phyloP scores from a whole-genome alignment of 1,140 invertebrate species.

The Hypsibius dujardini region DNA sequence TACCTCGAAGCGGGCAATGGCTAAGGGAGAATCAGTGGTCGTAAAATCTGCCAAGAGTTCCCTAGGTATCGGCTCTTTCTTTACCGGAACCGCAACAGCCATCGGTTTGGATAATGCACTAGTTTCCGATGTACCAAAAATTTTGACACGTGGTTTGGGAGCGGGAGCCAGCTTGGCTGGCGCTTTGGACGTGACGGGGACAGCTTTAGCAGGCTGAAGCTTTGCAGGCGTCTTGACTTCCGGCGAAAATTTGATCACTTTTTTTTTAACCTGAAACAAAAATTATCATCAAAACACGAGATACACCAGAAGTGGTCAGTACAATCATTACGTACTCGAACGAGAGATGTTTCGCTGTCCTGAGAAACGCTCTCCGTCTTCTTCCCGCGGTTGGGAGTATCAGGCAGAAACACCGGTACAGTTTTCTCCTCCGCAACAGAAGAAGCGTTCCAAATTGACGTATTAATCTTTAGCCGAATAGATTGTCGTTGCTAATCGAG shows the following conservation, averaged over 20 bases:
- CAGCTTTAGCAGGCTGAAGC: background rate
- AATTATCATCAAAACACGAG: no score
- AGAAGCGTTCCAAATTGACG: background rate
- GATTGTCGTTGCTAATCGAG: background rate
- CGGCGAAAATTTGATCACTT: background rate
- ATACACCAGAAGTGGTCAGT: no score
- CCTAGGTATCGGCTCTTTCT: background rate
- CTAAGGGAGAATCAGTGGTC: background rate
- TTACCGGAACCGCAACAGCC: background rate
- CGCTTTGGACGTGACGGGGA: background rate
- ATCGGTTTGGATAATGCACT: background rate
- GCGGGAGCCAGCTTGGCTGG: background rate
- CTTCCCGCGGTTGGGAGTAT: background rate
- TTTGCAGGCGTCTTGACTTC: background rate
- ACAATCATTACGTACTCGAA: no score
- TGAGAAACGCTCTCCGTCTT: background rate
- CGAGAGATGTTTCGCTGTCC: background rate
- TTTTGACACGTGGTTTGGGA: background rate
- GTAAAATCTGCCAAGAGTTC: background rate
- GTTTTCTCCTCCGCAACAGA: background rate
- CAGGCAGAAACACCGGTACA: background rate
- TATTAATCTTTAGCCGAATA: background rate
- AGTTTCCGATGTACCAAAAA: background rate
- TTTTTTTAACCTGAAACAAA: background rate
- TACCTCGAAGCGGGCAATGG: constrained; percentile 4